Percentiles rank a stretch among this genome's conserved stretches.
Conservation (phyloP, 1,140 invertebrate species). For the Zaprionus tsacasi region DNA sequence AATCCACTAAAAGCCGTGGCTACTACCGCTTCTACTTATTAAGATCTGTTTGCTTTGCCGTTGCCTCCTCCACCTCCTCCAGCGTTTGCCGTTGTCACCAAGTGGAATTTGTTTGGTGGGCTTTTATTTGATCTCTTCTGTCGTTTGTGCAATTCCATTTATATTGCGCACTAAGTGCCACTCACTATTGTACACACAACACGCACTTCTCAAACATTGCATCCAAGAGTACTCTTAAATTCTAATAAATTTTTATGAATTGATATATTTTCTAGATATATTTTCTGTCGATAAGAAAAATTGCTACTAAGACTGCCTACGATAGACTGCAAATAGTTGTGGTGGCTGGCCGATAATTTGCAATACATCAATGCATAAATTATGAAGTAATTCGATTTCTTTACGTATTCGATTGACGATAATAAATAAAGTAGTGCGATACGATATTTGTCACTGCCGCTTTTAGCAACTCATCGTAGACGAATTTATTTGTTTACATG, state of each 20-base stretch:
- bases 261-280: constrained; percentile 58
- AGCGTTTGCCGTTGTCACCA: constrained; percentile 51
- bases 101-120: constrained; percentile 53
- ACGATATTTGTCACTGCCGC: constrained; percentile 10
- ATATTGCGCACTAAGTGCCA: constrained; percentile 58
- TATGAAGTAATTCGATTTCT: constrained; percentile 11
- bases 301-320: constrained; percentile 40
- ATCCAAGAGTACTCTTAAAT: constrained; percentile 58
- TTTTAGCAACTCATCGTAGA: constrained; percentile 27
- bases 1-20: constrained; percentile 25
- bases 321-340: constrained; percentile 28
- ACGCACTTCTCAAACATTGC: constrained; percentile 64
- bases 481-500: constrained; percentile 41
- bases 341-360: constrained; percentile 21
- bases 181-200: constrained; percentile 58
- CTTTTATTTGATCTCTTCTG: constrained; percentile 63
- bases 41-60: constrained; percentile 42
- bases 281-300: constrained; percentile 55
- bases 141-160: constrained; percentile 75
- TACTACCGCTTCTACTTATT: constrained; percentile 35
- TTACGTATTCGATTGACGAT: neutral
- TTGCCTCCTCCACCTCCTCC: constrained; percentile 33
- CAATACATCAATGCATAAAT: constrained; percentile 4
- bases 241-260: constrained; percentile 56
- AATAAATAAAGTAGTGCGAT: neutral